phyloP scores from a whole-genome alignment of 2,113 vertebrate species.

The Cynopterus brachyotis region DNA sequence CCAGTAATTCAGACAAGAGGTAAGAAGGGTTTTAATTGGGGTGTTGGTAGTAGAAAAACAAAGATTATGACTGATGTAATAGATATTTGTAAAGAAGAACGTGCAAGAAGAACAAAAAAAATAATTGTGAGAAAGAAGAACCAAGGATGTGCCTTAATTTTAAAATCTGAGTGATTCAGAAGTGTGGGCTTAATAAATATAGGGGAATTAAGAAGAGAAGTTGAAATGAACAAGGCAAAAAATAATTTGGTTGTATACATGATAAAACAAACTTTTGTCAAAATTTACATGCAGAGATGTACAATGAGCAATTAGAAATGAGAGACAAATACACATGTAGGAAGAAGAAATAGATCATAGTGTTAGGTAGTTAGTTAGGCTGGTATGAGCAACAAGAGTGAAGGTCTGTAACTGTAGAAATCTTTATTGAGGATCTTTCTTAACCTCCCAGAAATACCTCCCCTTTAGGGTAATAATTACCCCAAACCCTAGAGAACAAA shows the following conservation, averaged over 20 bases:
- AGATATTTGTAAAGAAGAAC: background rate
- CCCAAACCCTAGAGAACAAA: too few relatives aligned
- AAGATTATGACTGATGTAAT: background rate
- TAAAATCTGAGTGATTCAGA: background rate
- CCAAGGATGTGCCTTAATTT: background rate
- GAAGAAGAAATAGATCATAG: background rate
- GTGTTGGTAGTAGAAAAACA: background rate
- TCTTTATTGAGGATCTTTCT: too few relatives aligned
- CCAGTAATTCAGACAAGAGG: background rate
- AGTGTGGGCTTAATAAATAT: background rate
- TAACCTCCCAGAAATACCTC: too few relatives aligned
- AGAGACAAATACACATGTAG: background rate
- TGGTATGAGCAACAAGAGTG: too few relatives aligned
- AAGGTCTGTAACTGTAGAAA: too few relatives aligned
- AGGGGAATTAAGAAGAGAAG: background rate
- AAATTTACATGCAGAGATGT: background rate
- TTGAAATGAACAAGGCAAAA: background rate
- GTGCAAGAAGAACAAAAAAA: background rate
- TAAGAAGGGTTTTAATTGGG: background rate
- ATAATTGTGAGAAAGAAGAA: background rate
- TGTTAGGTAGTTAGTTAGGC: too few relatives aligned
- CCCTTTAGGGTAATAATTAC: too few relatives aligned
- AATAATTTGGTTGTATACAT: background rate
- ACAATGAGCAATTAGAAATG: background rate
- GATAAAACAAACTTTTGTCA: background rate